phyloP scores from a whole-genome alignment of 2,888 invertebrate species.

The Bombylius major region DNA sequence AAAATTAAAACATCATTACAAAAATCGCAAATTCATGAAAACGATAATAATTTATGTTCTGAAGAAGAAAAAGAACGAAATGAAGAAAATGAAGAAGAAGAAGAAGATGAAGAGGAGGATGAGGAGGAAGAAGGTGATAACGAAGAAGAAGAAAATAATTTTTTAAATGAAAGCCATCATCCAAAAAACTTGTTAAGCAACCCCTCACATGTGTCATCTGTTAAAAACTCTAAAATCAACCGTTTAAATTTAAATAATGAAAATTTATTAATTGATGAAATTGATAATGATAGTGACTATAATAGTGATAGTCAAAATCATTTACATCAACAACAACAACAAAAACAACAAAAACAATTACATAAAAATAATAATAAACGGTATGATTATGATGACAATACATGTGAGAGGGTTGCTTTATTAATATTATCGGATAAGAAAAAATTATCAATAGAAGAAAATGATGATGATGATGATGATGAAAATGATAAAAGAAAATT shows the following conservation, averaged over 20 bases:
- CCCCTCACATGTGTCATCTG: conserved; percentile 43
- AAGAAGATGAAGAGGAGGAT: conserved; percentile 16
- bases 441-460: neutral
- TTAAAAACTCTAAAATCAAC: conserved; percentile 21
- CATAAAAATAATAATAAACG: neutral
- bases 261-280: neutral
- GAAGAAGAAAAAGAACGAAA: conserved; percentile 1
- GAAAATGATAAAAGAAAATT: neutral
- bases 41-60: conserved; percentile 5
- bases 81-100: conserved; percentile 8
- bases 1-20: conserved; percentile 4
- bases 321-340: conserved; percentile 2
- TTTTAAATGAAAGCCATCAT: neutral
- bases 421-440: conserved; percentile 2
- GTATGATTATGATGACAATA: conserved; percentile 11
- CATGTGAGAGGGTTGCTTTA: conserved; percentile 16
- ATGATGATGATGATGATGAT: neutral
- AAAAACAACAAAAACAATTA: conserved; percentile 11
- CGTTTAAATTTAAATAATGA: too few species aligned
- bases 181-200: conserved; percentile 44
- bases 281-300: neutral
- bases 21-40: neutral
- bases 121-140: conserved; percentile 12
- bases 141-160: conserved; percentile 16
- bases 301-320: neutral